Conservation (phyloP, 2,888 invertebrate species). For the Pseudanteris insignis region DNA sequence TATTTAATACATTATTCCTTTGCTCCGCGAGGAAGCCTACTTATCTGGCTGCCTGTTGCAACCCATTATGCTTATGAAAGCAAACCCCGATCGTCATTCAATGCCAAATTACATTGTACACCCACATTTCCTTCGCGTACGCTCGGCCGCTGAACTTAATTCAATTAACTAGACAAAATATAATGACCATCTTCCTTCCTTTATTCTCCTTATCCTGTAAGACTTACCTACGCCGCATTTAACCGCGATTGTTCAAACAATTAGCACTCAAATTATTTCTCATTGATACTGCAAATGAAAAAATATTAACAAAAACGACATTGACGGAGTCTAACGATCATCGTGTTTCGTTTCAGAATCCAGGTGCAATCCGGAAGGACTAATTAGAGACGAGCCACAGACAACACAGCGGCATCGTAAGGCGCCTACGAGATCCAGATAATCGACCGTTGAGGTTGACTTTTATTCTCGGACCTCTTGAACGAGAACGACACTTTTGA, state of each 20-base stretch:
- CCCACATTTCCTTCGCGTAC: constrained; percentile 17
- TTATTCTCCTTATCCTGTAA: too few species aligned
- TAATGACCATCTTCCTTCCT: constrained; percentile 2
- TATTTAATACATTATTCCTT: constrained; percentile 45
- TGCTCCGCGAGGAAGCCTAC: constrained; percentile 38
- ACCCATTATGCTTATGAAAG: constrained; percentile 38
- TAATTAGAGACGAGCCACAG: constrained; percentile 19
- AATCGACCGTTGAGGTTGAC: too few species aligned
- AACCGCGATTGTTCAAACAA: neutral
- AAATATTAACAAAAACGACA: too few species aligned
- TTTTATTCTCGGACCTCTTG: too few species aligned
- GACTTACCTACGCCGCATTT: too few species aligned
- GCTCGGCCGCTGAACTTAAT: constrained; percentile 13
- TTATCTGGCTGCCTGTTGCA: constrained; percentile 43
- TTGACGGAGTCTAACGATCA: constrained; percentile 18
- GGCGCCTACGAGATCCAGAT: constrained; percentile 12
- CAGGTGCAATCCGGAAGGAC: constrained; percentile 19
- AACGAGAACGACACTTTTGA: constrained; percentile 13
- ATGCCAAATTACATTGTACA: constrained; percentile 39
- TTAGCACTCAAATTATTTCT: constrained; percentile 13
- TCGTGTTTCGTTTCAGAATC: constrained; percentile 28
- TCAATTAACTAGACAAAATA: constrained; percentile 18
- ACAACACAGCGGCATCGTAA: constrained; percentile 32
- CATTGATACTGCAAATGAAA: constrained; percentile 5
- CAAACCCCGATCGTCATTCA: constrained; percentile 38